Evolutionary conservation across 2,113 vertebrate genomes (phyloP), one percentile per base, ranked within the genome.

Genomic region (Sander vitreus): DNA sequence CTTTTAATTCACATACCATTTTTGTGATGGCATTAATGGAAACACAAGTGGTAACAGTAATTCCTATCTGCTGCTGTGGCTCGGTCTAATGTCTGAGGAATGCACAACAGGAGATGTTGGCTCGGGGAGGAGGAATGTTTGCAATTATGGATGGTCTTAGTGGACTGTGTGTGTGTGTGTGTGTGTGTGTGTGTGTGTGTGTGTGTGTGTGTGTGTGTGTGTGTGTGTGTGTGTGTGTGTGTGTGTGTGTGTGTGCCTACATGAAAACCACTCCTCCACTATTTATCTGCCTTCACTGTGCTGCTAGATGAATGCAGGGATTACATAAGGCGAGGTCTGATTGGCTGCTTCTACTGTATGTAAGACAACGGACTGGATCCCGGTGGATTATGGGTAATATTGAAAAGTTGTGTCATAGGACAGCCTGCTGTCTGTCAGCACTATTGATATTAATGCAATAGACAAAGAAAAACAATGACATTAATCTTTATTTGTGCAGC

Each of bases 381-480:
- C 0, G 8, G 57, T 78, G 91, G 89, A 90, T 93, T 92, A 84
- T 87, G 90, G 92, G 90, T 83, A 92, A 85, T 86, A 85, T 80
- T 80, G 71, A 75, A 87, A 82, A 84, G 77, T 66, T 77, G 77
- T 55, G 76, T 73, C 68, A 47, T 11, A 62, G 85, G 73, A 50
- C 78, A 79, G 78, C 73, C 78, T 18, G 76, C 81, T 84, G 69
- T 65, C 58, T 69, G 65, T 36, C 64, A 48, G 67, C 80, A 69
- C 18, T 73, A 45, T 54, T 74, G 66, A 87, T 88, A 83, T 65
- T 43, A 78, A 62, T 78, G 33, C 45, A 55, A 73, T 25, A 23
- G 53, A 65, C 33, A 70, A 54, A 63, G 25, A 53, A 27, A 51
- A 80, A 73, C 4, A 23, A 45, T 8, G 7, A 58, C 30, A 65